phyloP scores from a whole-genome alignment of 2,888 invertebrate species.

The Drosophila lutescens region DNA sequence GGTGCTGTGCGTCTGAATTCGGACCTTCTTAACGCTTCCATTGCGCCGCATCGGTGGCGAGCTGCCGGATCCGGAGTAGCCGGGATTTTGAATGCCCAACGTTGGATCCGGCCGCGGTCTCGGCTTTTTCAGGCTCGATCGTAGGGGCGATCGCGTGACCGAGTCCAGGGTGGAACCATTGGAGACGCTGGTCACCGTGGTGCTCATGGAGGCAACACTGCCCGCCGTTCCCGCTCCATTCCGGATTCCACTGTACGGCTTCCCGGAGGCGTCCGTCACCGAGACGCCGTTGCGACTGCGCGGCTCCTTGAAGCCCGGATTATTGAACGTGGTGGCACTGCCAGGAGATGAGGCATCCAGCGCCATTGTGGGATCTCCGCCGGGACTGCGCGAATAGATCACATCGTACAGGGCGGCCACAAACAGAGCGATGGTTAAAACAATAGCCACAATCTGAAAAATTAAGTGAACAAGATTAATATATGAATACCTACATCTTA shows the following conservation, averaged over 20 bases:
- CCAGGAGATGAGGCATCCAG: slow-evolving; percentile 85
- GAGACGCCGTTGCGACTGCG: slow-evolving; percentile 87
- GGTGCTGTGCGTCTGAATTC: slow-evolving; percentile 96
- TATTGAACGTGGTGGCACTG: slow-evolving; percentile 91
- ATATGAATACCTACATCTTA: too few relatives aligned
- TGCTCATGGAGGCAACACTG: slow-evolving; percentile 90
- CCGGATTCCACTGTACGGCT: slow-evolving; percentile 89
- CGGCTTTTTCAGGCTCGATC: slow-evolving; percentile 94
- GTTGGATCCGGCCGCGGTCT: slow-evolving; percentile 86
- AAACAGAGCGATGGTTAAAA: slow-evolving; percentile 90
- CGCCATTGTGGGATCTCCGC: slow-evolving; percentile 91
- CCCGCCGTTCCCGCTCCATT: slow-evolving; percentile 85
- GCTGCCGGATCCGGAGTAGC: slow-evolving; percentile 88
- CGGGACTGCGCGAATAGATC: slow-evolving; percentile 89
- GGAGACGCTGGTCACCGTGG: slow-evolving; percentile 89
- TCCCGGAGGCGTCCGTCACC: slow-evolving; percentile 94
- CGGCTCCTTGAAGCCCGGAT: slow-evolving; percentile 93
- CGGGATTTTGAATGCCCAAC: slow-evolving; percentile 94
- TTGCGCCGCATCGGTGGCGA: slow-evolving; percentile 93
- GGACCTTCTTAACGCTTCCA: slow-evolving; percentile 95
- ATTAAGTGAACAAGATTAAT: slow-evolving; percentile 2
- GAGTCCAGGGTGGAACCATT: slow-evolving; percentile 84
- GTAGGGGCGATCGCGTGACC: slow-evolving; percentile 88
- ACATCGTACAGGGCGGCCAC: slow-evolving; percentile 92
- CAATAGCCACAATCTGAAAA: slow-evolving; percentile 91